A percentile compares a stretch with the other conserved stretches of the same genome.
phyloP scores from a whole-genome alignment of 2,797 vertebrate species.

The Fringilla coelebs region DNA sequence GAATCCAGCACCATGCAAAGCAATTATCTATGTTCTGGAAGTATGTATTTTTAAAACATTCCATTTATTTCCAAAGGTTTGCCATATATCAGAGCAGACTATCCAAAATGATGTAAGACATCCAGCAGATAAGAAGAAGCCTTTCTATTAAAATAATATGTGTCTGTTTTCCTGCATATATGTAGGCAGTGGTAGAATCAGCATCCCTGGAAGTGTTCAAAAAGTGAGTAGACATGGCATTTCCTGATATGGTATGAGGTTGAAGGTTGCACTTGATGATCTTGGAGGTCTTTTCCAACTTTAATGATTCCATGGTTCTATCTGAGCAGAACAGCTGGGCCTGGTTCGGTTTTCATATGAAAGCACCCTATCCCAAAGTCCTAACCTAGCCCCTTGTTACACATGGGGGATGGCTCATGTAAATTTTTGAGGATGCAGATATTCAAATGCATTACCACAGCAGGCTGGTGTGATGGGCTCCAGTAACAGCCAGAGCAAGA shows the following conservation, averaged over 20 bases:
- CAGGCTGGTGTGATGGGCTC: background rate
- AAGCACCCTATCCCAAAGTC: background rate
- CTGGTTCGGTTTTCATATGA: conserved; percentile 28
- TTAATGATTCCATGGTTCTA: background rate
- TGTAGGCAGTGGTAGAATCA: background rate
- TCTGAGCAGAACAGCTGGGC: conserved; percentile 27
- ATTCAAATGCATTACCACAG: background rate
- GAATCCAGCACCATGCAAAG: background rate
- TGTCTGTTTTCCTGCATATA: background rate
- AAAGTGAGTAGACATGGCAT: background rate
- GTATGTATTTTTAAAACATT: background rate
- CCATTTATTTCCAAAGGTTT: background rate
- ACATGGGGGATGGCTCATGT: background rate
- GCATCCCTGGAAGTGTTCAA: background rate
- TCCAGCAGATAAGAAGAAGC: background rate
- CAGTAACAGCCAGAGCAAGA: background rate
- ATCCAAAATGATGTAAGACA: background rate
- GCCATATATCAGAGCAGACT: background rate
- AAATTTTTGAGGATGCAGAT: background rate
- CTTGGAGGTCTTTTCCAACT: background rate
- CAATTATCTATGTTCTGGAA: background rate
- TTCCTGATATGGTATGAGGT: background rate
- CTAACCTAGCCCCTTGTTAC: background rate
- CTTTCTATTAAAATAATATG: background rate
- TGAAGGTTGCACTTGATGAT: background rate